These are phyloP conservation scores for Peromyscus eremicus DNA, from an alignment of 2,797 vertebrate species.

Conservation along the genomic window DNA sequence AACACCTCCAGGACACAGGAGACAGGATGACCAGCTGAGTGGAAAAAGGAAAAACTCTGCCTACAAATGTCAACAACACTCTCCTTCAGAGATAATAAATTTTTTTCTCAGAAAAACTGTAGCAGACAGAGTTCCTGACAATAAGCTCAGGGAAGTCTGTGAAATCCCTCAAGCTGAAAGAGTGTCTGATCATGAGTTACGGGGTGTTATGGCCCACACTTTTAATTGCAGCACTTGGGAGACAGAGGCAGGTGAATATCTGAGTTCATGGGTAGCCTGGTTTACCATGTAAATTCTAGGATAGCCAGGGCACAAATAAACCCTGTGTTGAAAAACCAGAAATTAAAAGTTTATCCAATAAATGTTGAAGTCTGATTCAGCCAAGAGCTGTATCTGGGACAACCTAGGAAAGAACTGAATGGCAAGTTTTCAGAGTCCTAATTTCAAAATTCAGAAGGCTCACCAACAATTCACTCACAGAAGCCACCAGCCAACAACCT, in stretches of 20 bases:
- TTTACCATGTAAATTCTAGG: background rate
- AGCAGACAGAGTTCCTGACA: background rate
- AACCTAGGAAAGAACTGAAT: too few relatives aligned
- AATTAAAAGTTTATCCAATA: too few relatives aligned
- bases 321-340: background rate
- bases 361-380: background rate
- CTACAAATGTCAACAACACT: background rate
- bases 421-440: background rate
- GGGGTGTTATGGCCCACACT: background rate
- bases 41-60: background rate
- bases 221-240: background rate
- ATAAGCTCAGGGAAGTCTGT: background rate
- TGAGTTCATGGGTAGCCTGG: background rate
- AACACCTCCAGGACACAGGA: too few relatives aligned
- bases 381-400: too few relatives aligned
- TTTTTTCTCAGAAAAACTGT: background rate
- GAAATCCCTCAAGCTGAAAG: too few relatives aligned
- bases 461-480: fast-evolving
- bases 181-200: background rate
- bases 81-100: background rate
- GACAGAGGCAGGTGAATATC: background rate
- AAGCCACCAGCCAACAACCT: background rate
- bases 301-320: background rate
- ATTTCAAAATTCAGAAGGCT: background rate
- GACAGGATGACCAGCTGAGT: background rate